Evolutionary conservation across 2,113 vertebrate genomes (phyloP), one percentile per base, ranked within the genome.

Genomic region (Andinoacara biseriatus): DNA sequence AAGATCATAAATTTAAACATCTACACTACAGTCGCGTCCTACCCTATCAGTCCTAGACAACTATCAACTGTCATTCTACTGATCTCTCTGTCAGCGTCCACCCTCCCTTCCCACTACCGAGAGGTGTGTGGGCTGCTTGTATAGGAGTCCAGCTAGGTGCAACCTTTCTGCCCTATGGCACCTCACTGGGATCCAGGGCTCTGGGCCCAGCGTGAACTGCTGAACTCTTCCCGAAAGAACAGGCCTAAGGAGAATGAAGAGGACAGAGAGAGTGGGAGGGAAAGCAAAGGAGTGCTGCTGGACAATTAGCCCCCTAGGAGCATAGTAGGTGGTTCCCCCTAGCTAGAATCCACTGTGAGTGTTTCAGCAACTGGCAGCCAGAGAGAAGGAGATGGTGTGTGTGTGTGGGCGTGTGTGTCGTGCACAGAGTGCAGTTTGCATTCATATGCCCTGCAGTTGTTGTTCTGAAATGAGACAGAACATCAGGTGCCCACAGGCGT

Each of bases 231-330:
- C n/a, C 17, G 4, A 89, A 84, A 82, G 80, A 86, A 33, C 1
- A 5, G 74, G 56, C 35, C 57, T 5, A 18, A 60, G 29, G 69
- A 74, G 81, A 86, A 72, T 2, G 29, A 62, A 83, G 74, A 87
- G 82, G 75, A 86, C 83, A 24, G 18, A 54, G 79, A 56, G 87
- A 84, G 90, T 88, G 79, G 89, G 87, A 74, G 75, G 83, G 29
- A 72, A 31, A 84, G 84, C 10, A 58, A 86, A 82, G 63, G 63
- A 87, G 74, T 18, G 15, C 87, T 89, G 80, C 81, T 14, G 93
- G 85, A 90, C 94, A 91, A 93, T 94, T 93, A 94, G 80, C 91
- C 87, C 90, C 91, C 40, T 10, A 88, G 88, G 90, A 93, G 86
- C 81, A 17, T 74, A 58, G 93, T 93, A 79, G 94, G 94, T 81